Percentiles rank a stretch among this genome's conserved stretches.
phyloP scores from a whole-genome alignment of 2,797 vertebrate genomes.

The Notamacropus eugenii region DNA sequence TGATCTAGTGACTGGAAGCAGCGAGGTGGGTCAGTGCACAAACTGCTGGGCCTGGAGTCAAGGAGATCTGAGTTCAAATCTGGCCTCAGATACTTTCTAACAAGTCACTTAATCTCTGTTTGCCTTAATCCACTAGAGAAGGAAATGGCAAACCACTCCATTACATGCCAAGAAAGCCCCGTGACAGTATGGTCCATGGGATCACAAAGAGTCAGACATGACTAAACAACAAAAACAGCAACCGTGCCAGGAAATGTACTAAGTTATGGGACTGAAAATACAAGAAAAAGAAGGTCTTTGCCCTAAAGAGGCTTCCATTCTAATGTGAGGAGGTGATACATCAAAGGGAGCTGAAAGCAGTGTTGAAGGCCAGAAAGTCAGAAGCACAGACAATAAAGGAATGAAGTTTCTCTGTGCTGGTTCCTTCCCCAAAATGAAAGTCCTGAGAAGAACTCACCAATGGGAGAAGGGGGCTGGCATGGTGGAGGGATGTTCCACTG shows the following conservation, averaged over 20 bases:
- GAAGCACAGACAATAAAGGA: neutral
- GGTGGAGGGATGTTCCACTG: neutral
- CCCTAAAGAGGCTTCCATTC: neutral
- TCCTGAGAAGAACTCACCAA: neutral
- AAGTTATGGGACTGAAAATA: neutral
- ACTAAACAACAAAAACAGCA: neutral
- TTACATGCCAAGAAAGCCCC: neutral
- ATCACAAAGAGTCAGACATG: neutral
- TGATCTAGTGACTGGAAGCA: neutral
- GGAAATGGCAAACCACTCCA: neutral
- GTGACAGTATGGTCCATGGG: neutral
- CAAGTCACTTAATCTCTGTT: neutral
- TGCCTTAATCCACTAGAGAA: too few relatives aligned
- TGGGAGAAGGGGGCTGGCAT: neutral
- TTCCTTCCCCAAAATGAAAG: neutral
- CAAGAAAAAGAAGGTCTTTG: neutral
- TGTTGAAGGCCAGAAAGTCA: neutral
- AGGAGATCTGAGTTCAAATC: neutral
- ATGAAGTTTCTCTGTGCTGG: neutral
- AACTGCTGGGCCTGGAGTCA: neutral
- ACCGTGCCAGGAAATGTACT: neutral
- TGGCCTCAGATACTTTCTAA: neutral
- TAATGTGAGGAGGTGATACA: neutral
- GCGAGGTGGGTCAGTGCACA: neutral
- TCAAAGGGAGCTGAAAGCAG: neutral